Evolutionary conservation across 92 coral and sea anemone species (phyloP).

Genomic region (Zoanthus gigantus): DNA sequence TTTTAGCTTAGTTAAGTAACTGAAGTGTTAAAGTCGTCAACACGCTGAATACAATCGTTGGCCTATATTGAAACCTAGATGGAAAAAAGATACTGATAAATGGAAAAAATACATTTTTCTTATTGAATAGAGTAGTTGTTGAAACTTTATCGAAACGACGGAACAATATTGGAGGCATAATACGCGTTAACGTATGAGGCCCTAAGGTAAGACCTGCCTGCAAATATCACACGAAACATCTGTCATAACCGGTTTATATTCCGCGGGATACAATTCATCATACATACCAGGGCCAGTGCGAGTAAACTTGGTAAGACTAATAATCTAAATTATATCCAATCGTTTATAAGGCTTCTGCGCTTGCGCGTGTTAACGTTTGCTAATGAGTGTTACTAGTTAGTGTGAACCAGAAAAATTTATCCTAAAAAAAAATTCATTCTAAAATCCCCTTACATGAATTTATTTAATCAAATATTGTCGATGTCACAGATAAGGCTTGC

Average conservation of each 20-base stretch:
- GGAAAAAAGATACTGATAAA: not conserved
- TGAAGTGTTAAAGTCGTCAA: not conserved
- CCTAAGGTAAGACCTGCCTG: not conserved
- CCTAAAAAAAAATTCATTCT: not conserved
- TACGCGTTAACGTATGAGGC: not conserved
- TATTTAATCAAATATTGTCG: not conserved
- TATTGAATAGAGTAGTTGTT: not conserved
- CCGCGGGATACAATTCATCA: not conserved
- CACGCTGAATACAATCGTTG: conserved; percentile 1
- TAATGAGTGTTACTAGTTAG: conserved; percentile 8
- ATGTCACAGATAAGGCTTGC: conserved; percentile 22
- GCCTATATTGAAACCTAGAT: conserved; percentile 13
- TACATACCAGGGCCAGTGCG: not conserved
- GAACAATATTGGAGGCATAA: not conserved
- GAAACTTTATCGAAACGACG: not conserved
- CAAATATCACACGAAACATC: no score
- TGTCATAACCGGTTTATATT: not conserved
- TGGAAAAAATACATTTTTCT: not conserved
- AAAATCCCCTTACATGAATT: not conserved
- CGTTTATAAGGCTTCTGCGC: not conserved
- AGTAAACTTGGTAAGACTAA: conserved; percentile 5
- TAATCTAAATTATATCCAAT: conserved; percentile 1
- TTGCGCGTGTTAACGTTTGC: conserved; percentile 12
- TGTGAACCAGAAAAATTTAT: not conserved
- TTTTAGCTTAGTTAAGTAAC: not conserved